A percentile compares a stretch with the other conserved stretches of the same genome.
Evolutionary conservation across 2,888 invertebrate species (phyloP).

Genomic region (Dynastes tityus): DNA sequence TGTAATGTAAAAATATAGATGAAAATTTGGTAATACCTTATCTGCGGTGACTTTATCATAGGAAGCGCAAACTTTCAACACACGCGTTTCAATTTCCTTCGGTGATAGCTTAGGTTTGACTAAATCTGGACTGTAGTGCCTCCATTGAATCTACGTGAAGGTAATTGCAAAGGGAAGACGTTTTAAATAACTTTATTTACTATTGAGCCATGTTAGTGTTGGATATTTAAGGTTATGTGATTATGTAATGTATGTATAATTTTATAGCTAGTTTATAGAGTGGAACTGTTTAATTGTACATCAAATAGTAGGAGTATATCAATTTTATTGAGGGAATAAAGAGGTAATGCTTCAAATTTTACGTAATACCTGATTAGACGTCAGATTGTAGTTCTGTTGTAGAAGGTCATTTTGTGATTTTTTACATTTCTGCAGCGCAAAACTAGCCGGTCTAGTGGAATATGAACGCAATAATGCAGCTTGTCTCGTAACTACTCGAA

Average conservation of each 20-base stretch:
- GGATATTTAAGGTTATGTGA: constrained; percentile 46
- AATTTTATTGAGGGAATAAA: background rate
- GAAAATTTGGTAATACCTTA: constrained; percentile 78
- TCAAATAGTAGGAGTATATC: background rate
- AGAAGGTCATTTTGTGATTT: constrained; percentile 52
- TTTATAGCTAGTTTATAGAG: background rate
- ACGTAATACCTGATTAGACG: constrained; percentile 60
- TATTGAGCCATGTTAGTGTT: background rate
- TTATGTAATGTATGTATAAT: constrained; percentile 46
- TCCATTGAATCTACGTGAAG: constrained; percentile 57
- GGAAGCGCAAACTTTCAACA: constrained; percentile 88
- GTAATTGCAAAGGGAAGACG: constrained; percentile 22
- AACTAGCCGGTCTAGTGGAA: constrained; percentile 56
- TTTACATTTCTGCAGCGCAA: constrained; percentile 56
- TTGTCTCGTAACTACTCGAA: constrained; percentile 58
- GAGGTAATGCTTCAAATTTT: constrained; percentile 17
- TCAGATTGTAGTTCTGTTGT: constrained; percentile 50
- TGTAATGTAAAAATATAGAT: constrained; percentile 71
- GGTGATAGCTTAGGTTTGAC: constrained; percentile 73
- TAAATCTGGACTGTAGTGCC: constrained; percentile 66
- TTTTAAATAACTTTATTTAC: background rate
- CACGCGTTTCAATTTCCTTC: constrained; percentile 84
- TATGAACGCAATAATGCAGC: constrained; percentile 56
- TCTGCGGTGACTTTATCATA: constrained; percentile 92
- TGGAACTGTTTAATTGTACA: background rate